Evolutionary conservation across 1,140 invertebrate species (phyloP), one percentile per base, ranked within the genome.

Genomic region (Sinella curviseta): DNA sequence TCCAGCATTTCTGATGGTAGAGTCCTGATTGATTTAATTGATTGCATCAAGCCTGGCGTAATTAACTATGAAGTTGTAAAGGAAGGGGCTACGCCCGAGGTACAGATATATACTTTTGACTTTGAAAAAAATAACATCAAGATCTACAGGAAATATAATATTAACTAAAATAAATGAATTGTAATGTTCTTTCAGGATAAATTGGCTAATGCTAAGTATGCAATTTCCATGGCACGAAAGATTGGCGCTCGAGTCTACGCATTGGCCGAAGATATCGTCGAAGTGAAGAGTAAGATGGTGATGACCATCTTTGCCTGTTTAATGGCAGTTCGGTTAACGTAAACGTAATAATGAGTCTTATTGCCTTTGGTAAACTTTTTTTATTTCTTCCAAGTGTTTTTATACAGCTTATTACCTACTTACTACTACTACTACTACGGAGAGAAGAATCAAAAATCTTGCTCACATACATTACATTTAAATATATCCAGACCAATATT

Each of bases 241-340:
- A 95, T 96, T 84, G 98, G 98, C 57, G 97, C 97, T 70, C 91
- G 96, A 70, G 96, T 99, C 20, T 99, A 99, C 87, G 98, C 98
- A 31, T 88, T 99, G 78, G 97, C 98, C n/a, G 98, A 99, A 89
- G 98, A 99, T 88, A 99, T 99, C 84, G 94, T 96, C 1, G 97
- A 99, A 89, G 92, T 97, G 0, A 99, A 99, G 87, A 94, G 92
- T 34, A 99, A 99, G 89, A 98, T 99, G 97, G 94, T 99, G 30
- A 97, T 99, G 96, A 99, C 98, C 4, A 94, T 99, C 67, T 99
- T 99, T 89, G 97, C 98, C 31, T 99, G 97, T 87, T 90, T 99
- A 80, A 99, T 99, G 97, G 95, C 96, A 26, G 65, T 70, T 33
- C 65, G 65, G 30, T 33, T 70, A 12, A 48, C 39, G 20, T 48